Evolutionary conservation across 1,140 invertebrate genomes (phyloP).

Genomic region (Sinella curviseta): DNA sequence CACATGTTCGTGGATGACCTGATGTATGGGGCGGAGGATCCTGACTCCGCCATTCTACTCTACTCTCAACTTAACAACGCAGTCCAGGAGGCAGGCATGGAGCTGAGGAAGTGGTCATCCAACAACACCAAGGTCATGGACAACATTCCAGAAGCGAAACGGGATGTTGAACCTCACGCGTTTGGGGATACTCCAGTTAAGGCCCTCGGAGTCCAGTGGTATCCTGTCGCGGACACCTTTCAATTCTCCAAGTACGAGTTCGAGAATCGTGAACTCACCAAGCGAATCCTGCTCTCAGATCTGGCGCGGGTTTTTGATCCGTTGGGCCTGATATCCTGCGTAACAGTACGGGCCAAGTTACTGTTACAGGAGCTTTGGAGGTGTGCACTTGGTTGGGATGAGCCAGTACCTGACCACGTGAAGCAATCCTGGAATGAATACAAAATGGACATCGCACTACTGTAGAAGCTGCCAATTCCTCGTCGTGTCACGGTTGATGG

Average conservation of each 20-base stretch:
- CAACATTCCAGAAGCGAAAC: not conserved
- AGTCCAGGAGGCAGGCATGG: not conserved
- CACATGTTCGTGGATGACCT: conserved; percentile 22
- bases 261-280: not conserved
- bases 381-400: too few relatives aligned
- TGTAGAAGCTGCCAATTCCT: too few relatives aligned
- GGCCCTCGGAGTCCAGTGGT: not conserved
- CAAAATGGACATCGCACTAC: too few relatives aligned
- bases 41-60: conserved; percentile 30
- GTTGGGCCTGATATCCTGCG: not conserved
- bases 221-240: not conserved
- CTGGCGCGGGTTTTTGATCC: conserved; percentile 27
- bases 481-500: not conserved
- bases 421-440: too few relatives aligned
- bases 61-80: not conserved
- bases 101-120: not conserved
- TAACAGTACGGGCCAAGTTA: conserved; percentile 21
- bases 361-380: too few relatives aligned
- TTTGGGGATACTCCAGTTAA: not conserved
- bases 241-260: not conserved
- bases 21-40: conserved; percentile 14
- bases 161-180: not conserved
- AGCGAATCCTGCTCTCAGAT: conserved; percentile 7
- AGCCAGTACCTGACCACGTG: too few relatives aligned
- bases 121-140: not conserved